Percentiles rank a stretch among this genome's conserved stretches.
Conservation (phyloP, 2,113 vertebrate species). For the Myotis brandtii region DNA sequence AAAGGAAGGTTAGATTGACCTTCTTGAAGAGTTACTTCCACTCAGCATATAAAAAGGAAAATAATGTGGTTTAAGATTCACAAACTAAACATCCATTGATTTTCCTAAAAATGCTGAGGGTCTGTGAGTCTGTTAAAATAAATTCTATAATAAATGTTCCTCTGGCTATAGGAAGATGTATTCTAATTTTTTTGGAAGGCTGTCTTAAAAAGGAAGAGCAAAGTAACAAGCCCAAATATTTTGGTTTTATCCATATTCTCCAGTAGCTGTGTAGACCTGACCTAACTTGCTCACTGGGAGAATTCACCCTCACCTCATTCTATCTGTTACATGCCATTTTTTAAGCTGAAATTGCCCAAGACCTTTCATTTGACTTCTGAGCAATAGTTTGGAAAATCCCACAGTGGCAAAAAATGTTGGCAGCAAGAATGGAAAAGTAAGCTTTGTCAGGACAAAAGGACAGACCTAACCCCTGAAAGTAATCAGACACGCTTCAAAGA, state of each 20-base stretch:
- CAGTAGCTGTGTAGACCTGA: background rate
- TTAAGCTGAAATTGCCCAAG: conserved; percentile 68
- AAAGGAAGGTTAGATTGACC: background rate
- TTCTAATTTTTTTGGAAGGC: background rate
- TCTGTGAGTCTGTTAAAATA: background rate
- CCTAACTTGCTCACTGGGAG: conserved; percentile 36
- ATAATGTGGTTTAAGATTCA: background rate
- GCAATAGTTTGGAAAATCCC: conserved; percentile 63
- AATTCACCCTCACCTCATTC: background rate
- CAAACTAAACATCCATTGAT: background rate
- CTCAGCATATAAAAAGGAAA: background rate
- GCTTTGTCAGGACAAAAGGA: conserved; percentile 68
- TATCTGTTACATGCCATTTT: conserved; percentile 42
- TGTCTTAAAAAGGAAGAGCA: background rate
- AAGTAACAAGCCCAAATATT: background rate
- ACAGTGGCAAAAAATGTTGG: conserved; percentile 63
- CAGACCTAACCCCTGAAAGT: conserved; percentile 53
- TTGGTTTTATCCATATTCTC: background rate
- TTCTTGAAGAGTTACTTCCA: background rate
- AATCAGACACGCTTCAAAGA: conserved; percentile 72
- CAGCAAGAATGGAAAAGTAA: conserved; percentile 70
- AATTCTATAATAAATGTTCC: background rate
- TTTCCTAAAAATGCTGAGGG: background rate
- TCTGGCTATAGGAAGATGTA: background rate
- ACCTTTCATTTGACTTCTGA: conserved; percentile 73